Conservation (phyloP, 1,140 invertebrate genomes). For the Eumeta japonica region DNA sequence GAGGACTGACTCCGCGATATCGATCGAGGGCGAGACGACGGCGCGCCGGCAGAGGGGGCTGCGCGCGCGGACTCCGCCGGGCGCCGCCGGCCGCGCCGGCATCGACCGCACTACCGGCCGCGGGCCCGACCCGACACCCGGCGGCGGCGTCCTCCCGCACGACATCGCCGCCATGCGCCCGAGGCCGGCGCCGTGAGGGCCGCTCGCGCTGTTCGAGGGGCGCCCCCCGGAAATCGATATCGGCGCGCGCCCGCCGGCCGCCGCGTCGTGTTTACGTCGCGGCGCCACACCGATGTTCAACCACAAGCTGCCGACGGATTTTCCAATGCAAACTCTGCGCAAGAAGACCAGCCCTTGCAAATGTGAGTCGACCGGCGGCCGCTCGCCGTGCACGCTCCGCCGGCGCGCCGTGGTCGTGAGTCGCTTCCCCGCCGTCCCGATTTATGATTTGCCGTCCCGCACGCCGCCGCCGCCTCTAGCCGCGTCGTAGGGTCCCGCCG, state of each 20-base stretch:
- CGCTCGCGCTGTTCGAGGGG: too few species aligned
- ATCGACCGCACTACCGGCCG: too few species aligned
- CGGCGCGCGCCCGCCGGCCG: neutral
- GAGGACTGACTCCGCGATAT: too few species aligned
- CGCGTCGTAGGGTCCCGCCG: neutral
- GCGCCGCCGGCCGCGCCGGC: too few species aligned
- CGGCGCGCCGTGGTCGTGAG: neutral
- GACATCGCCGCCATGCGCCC: constrained; percentile 1
- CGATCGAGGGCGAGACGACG: too few species aligned
- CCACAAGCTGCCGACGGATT: constrained; percentile 54
- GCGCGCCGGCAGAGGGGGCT: too few species aligned
- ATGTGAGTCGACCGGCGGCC: constrained; percentile 67
- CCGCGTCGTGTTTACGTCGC: constrained; percentile 21
- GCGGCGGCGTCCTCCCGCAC: constrained; percentile 14
- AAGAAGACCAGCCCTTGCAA: constrained; percentile 87
- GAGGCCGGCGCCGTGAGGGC: too few species aligned
- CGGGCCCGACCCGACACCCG: constrained; percentile 15
- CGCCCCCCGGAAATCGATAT: too few species aligned
- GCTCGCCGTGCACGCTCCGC: constrained; percentile 9
- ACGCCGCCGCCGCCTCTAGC: neutral
- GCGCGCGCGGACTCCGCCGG: too few species aligned
- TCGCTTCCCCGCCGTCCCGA: neutral
- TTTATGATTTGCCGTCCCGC: neutral
- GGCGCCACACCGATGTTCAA: constrained; percentile 57
- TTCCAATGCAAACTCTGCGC: constrained; percentile 81